phyloP scores from a whole-genome alignment of 2,888 invertebrate genomes.

The Drosophila paracracens region DNA sequence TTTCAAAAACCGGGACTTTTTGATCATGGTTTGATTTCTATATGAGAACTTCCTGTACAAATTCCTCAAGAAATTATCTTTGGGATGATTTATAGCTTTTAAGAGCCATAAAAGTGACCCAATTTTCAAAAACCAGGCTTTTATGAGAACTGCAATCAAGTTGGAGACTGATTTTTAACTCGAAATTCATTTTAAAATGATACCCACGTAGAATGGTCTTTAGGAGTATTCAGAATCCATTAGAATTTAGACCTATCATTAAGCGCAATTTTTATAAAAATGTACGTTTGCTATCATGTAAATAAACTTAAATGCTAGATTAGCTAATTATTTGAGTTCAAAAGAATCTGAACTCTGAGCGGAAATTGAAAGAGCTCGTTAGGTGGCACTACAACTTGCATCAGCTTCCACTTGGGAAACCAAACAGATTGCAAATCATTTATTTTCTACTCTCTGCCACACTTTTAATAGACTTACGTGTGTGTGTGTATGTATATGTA shows the following conservation, averaged over 20 bases:
- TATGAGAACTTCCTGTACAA: not conserved
- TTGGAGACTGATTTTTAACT: not conserved
- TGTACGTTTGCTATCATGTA: not conserved
- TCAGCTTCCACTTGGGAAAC: not conserved
- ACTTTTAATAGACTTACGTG: not conserved
- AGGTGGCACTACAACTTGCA: constrained; percentile 1
- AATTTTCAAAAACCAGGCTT: too few species aligned
- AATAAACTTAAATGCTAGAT: not conserved
- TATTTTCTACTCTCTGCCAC: not conserved
- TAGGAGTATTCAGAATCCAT: not conserved
- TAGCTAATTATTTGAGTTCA: not conserved
- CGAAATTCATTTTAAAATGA: not conserved
- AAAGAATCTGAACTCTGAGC: not conserved
- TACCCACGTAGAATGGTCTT: not conserved
- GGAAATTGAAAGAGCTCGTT: constrained; percentile 9
- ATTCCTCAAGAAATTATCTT: not conserved
- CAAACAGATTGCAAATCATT: not conserved
- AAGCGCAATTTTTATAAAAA: not conserved
- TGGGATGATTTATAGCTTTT: not conserved
- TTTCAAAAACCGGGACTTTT: rapidly evolving
- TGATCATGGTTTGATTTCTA: too few species aligned
- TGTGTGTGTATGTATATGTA: not conserved
- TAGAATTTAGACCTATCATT: not conserved
- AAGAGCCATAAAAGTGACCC: not conserved
- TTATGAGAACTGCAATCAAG: not conserved